Evolutionary conservation across 2,888 invertebrate species (phyloP), one percentile per base, ranked within the genome.

Genomic region (Erebia palarica): DNA sequence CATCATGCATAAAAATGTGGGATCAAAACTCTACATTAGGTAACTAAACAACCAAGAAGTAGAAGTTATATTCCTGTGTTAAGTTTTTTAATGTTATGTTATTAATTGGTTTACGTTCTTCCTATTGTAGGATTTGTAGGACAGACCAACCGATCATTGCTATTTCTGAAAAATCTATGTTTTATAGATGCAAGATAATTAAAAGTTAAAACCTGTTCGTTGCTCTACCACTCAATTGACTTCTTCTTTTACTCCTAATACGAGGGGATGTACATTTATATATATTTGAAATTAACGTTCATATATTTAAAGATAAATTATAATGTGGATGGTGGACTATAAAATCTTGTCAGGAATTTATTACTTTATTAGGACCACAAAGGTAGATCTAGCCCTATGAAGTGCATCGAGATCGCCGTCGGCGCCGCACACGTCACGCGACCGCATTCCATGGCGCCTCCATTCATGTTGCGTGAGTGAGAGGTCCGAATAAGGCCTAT

Each of bases 361-460:
- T 73, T 44, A 16, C 60, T 66, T 66, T 65, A 70, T 70, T 65
- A 72, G 70, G 65, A 73, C 49, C 60, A 81, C 79, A 81, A 83
- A 83, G 81, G 83, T 80, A 83, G 81, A 86, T 81, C 86, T 86
- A 88, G 84, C 84, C 84, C 85, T 86, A 86, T 84, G 85, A 89
- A 89, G 91, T 92, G 93, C 92, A 94, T 90, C 90, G 88, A 91
- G 92, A 92, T 92, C 91, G 90, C 92, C 87, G 89, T 85, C 92
- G 94, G 93, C 94, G 92, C 90, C 94, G 94, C 89, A 85, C 91
- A 93, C 94, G 94, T 94, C 94, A 94, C 93, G 91, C 91, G 92
- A 90, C 91, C 93, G 93, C 94, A 94, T 94, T 94, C 94, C 94
- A 89, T 82, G 88, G 87, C 89, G 89, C 88, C 90, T 92, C 87